Base-by-base conservation (phyloP, 2,113 vertebrate genomes). In the Tenrec ecaudatus region DNA sequence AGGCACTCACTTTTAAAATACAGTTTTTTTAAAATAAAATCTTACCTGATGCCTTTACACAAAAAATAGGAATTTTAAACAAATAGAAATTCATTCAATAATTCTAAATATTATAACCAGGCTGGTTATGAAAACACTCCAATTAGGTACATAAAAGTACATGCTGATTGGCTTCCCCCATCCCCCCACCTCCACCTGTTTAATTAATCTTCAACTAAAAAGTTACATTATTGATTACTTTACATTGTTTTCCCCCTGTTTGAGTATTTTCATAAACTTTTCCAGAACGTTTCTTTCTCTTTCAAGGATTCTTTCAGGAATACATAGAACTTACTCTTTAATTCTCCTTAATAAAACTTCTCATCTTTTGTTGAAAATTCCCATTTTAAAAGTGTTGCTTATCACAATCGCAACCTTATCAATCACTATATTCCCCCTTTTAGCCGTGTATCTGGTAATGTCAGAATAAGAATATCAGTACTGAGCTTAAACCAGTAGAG, bases 51-150 rank as follows among this genome's bases (percentile, higher is more conserved):
- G 25, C 12, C 11, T 89, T 82, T 86, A 64, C 6, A 19, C 22
- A 73, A 86, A 82, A 73, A 76, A 89, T 43, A 80, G 86, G 79
- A 82, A 85, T 78, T 53, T 73, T 89, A 82, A 58, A 69, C 31
- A 69, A 77, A 92, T 58, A 81, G 71, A 80, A 82, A 92, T 78
- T 73, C 66, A 86, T 43, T 25, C 40, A 89, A 66, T 83, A 83
- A 90, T 75, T 83, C 23, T 36, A 89, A 73, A 31, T 15, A 78
- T 10, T 22, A 3, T 89, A 77, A 86, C 43, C 29, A 94, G n/a
- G 40, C 27, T 36, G 29, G 82, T 6, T 19, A 53, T 15, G 82
- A 89, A 78, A 7, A 73, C 62, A 90, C 36, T 5, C 53, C 78
- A 75, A 36, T 95, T 92, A 82, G 53, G 17, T 15, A 87, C 82